Conservation (phyloP, 2,888 invertebrate genomes). For the Lamellibrachia columna region DNA sequence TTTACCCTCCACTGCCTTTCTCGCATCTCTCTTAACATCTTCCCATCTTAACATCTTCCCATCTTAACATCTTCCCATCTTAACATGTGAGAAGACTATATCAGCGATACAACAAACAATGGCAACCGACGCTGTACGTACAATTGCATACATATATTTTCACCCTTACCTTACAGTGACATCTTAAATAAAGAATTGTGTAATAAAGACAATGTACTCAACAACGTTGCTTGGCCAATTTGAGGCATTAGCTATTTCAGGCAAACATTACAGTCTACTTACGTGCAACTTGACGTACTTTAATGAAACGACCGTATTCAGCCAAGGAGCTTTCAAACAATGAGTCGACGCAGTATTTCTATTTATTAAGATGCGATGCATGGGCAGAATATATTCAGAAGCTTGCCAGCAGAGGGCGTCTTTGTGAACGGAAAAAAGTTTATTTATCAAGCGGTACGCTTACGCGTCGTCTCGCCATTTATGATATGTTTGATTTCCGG, state of each 20-base stretch:
- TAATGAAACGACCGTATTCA: neutral
- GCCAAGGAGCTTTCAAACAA: neutral
- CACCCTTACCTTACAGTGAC: too few species aligned
- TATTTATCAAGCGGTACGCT: neutral
- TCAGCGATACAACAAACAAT: too few species aligned
- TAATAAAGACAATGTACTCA: too few species aligned
- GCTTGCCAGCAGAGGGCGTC: neutral
- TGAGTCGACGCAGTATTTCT: neutral
- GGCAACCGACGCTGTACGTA: too few species aligned
- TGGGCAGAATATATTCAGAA: neutral
- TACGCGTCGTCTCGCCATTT: neutral
- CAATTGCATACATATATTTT: too few species aligned
- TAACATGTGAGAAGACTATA: too few species aligned
- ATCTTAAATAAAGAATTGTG: too few species aligned
- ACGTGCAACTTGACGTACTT: neutral
- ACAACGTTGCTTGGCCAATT: too few species aligned
- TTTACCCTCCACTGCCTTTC: too few species aligned
- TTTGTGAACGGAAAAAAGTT: neutral
- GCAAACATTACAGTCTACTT: neutral
- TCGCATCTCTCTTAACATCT: too few species aligned
- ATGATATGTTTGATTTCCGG: constrained; percentile 9
- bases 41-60: too few species aligned
- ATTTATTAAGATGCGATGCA: neutral
- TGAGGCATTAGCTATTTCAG: neutral
- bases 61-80: too few species aligned